Percentiles rank a stretch among this genome's conserved stretches.
phyloP scores from a whole-genome alignment of 2,113 vertebrate species.

The Pithys albifrons region DNA sequence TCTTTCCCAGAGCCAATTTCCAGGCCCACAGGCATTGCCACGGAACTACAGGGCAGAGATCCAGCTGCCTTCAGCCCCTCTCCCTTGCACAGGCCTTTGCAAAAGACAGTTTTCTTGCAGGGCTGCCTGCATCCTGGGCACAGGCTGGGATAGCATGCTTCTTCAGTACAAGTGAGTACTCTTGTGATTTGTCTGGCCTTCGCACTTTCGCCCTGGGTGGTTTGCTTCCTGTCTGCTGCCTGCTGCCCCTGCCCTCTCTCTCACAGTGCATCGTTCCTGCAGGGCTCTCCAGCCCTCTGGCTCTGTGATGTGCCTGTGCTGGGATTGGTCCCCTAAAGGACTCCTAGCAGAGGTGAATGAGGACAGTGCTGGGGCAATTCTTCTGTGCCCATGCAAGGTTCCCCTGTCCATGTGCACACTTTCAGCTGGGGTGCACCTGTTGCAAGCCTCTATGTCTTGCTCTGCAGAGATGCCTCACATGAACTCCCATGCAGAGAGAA shows the following conservation, averaged over 20 bases:
- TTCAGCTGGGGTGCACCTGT: background rate
- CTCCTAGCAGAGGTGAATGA: background rate
- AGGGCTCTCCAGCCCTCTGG: background rate
- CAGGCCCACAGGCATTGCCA: background rate
- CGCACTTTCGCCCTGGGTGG: background rate
- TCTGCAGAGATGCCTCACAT: background rate
- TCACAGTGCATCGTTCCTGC: rapidly evolving
- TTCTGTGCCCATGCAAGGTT: background rate
- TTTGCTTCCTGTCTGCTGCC: background rate
- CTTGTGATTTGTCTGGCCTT: background rate
- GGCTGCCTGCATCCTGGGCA: background rate
- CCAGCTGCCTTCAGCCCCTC: background rate
- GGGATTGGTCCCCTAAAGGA: background rate
- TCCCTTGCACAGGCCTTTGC: background rate
- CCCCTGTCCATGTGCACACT: rapidly evolving
- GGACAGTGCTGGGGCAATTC: background rate
- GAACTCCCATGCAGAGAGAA: background rate
- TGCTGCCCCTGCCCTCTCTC: background rate
- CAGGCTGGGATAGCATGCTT: background rate
- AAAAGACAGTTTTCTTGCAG: background rate
- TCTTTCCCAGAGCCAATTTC: background rate
- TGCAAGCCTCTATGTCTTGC: rapidly evolving
- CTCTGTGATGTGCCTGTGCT: background rate
- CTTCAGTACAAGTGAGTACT: background rate
- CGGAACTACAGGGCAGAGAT: background rate